Evolutionary conservation across 1,140 invertebrate species (phyloP).

Genomic region (Cotesia vestalis): DNA sequence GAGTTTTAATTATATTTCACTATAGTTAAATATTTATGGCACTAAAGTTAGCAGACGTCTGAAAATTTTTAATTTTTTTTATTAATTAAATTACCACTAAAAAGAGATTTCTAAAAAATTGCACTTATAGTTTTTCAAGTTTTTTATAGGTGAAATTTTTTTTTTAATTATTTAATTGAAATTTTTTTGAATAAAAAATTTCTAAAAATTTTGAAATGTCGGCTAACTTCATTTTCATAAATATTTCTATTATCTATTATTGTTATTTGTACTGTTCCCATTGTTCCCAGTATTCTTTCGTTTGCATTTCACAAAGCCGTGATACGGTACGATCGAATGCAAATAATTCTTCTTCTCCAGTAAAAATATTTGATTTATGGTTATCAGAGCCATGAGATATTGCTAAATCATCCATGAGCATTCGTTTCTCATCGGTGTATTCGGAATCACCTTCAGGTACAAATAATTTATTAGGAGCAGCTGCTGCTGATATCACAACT

Average conservation of each 20-base stretch:
- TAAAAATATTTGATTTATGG: conserved; percentile 87
- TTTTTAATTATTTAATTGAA: too few species aligned
- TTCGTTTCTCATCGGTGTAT: conserved; percentile 78
- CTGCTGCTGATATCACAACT: conserved; percentile 82
- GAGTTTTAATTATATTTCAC: not conserved
- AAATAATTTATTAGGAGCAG: conserved; percentile 81
- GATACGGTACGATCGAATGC: conserved; percentile 95
- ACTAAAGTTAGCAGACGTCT: too few species aligned
- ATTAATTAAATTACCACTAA: too few species aligned
- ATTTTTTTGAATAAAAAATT: too few species aligned
- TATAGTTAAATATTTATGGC: not conserved
- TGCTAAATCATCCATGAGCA: conserved; percentile 93
- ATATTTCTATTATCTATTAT: conserved; percentile 8
- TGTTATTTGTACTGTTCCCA: conserved; percentile 71
- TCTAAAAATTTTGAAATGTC: too few species aligned
- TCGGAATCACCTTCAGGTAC: conserved; percentile 66
- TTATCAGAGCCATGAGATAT: conserved; percentile 73
- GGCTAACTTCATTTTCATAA: too few species aligned
- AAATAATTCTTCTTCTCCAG: conserved; percentile 96
- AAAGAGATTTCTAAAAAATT: too few species aligned
- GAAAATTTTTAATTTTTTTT: too few species aligned
- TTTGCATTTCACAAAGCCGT: conserved; percentile 94
- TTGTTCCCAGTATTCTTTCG: conserved; percentile 88
- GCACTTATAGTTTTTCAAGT: too few species aligned
- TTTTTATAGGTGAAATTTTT: too few species aligned